Percentiles rank a stretch among this genome's conserved stretches.
These are phyloP conservation scores for Tiphia femorata DNA, from an alignment of 2,888 invertebrate species.

Conservation along the genomic window DNA sequence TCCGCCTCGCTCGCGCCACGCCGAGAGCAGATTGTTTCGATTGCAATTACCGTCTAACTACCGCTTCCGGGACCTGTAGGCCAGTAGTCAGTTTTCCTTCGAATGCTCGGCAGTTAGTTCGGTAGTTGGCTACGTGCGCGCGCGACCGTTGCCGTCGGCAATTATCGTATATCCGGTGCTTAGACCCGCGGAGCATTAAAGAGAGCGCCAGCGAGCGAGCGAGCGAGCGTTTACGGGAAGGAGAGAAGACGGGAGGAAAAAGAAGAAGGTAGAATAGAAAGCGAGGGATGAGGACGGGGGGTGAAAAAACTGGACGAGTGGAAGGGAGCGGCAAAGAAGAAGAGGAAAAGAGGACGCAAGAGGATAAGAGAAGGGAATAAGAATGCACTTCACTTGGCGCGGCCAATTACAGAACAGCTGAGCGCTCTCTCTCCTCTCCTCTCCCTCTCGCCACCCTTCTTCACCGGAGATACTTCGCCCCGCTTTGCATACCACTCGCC, in stretches of 20 bases:
- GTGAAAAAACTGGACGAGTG: no score
- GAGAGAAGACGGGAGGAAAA: slow-evolving; percentile 29
- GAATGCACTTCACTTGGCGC: slow-evolving; percentile 40
- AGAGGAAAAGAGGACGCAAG: not conserved
- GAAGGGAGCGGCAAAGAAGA: no score
- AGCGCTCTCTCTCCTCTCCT: slow-evolving; percentile 31
- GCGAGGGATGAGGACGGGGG: not conserved
- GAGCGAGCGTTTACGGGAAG: no score
- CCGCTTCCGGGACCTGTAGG: slow-evolving; percentile 27
- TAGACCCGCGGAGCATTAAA: slow-evolving; percentile 37
- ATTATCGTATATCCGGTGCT: slow-evolving; percentile 50
- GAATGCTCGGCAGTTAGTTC: not conserved
- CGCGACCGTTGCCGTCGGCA: slow-evolving; percentile 31
- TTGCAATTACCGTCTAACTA: slow-evolving; percentile 25
- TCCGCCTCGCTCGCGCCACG: not conserved
- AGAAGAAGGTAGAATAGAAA: not conserved
- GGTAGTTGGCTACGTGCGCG: no score
- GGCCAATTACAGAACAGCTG: slow-evolving; percentile 45
- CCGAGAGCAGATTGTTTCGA: slow-evolving; percentile 29
- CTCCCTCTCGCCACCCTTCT: slow-evolving; percentile 33
- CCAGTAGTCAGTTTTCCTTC: slow-evolving; percentile 14
- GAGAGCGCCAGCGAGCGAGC: slow-evolving; percentile 24
- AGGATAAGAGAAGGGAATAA: slow-evolving; percentile 29
- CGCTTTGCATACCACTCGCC: slow-evolving; percentile 35
- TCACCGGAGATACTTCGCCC: slow-evolving; percentile 41